A percentile compares a stretch with the other conserved stretches of the same genome.
Evolutionary conservation across 2,888 invertebrate genomes (phyloP).

Genomic region (Dryobotodes eremita): DNA sequence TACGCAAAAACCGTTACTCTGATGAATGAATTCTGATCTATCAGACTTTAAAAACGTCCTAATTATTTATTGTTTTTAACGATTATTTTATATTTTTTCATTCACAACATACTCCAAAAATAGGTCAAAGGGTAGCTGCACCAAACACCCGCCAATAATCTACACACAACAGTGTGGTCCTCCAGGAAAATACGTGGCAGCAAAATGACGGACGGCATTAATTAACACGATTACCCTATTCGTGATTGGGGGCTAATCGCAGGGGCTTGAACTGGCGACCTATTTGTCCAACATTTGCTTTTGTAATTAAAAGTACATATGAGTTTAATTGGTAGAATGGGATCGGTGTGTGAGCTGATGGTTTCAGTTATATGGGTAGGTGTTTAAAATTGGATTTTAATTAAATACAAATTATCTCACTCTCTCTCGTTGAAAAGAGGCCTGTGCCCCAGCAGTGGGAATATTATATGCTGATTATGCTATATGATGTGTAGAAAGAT

Average conservation of each 20-base stretch:
- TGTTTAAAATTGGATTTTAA: slow-evolving; percentile 17
- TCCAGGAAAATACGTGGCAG: slow-evolving; percentile 68
- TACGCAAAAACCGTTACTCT: neutral
- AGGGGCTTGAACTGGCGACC: slow-evolving; percentile 79
- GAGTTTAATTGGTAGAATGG: slow-evolving; percentile 67
- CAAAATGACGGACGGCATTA: slow-evolving; percentile 82
- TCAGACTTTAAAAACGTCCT: neutral
- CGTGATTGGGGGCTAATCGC: slow-evolving; percentile 85
- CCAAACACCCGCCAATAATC: slow-evolving; percentile 31
- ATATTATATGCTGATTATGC: too few species aligned
- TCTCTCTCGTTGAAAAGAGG: neutral
- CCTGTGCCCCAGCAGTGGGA: too few species aligned
- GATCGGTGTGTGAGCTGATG: slow-evolving; percentile 26
- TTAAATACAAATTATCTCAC: neutral
- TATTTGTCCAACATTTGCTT: slow-evolving; percentile 82
- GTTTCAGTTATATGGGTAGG: slow-evolving; percentile 1
- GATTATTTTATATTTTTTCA: neutral
- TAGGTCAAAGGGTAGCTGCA: slow-evolving; percentile 25
- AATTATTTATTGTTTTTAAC: neutral
- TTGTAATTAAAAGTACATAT: slow-evolving; percentile 84
- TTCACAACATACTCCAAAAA: neutral
- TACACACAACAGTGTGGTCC: slow-evolving; percentile 44
- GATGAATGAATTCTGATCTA: neutral
- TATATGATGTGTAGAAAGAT: neutral
- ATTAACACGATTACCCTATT: slow-evolving; percentile 85